Conservation (phyloP, 2,888 invertebrate genomes). For the Craniophora ligustri region DNA sequence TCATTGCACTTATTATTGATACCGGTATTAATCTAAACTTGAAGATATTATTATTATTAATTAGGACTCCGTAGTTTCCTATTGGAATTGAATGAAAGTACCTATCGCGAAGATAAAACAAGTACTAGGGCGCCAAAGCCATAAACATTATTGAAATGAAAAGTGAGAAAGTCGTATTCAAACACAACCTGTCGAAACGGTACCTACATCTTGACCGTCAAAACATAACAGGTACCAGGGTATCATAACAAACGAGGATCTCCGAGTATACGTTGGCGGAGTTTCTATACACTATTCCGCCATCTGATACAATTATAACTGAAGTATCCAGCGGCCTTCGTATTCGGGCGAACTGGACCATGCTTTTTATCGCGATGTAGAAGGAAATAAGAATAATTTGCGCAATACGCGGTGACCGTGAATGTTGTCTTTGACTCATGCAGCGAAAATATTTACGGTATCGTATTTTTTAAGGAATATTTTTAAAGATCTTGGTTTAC, state of each 20-base stretch:
- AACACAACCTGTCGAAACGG: slow-evolving; percentile 9
- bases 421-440: slow-evolving; percentile 61
- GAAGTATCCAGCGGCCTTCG: slow-evolving; percentile 57
- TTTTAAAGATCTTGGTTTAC: slow-evolving; percentile 16
- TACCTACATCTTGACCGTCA: slow-evolving; percentile 23
- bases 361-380: slow-evolving; percentile 52
- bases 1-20: slow-evolving; percentile 15
- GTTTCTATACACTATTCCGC: slow-evolving; percentile 10
- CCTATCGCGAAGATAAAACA: slow-evolving; percentile 13
- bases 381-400: slow-evolving; percentile 61
- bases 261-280: slow-evolving; percentile 7
- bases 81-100: no score
- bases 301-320: slow-evolving; percentile 36
- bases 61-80: not conserved
- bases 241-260: slow-evolving; percentile 33
- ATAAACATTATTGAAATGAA: not conserved
- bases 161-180: not conserved
- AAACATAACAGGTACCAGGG: slow-evolving; percentile 33
- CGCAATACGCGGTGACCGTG: slow-evolving; percentile 71
- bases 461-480: slow-evolving; percentile 25
- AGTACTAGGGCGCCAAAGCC: slow-evolving; percentile 31
- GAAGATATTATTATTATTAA: not conserved
- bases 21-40: slow-evolving; percentile 2
- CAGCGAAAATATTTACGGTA: slow-evolving; percentile 35
- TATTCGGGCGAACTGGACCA: slow-evolving; percentile 53